phyloP scores from a whole-genome alignment of 2,797 vertebrate genomes.

The Orientallactaga sibirica region DNA sequence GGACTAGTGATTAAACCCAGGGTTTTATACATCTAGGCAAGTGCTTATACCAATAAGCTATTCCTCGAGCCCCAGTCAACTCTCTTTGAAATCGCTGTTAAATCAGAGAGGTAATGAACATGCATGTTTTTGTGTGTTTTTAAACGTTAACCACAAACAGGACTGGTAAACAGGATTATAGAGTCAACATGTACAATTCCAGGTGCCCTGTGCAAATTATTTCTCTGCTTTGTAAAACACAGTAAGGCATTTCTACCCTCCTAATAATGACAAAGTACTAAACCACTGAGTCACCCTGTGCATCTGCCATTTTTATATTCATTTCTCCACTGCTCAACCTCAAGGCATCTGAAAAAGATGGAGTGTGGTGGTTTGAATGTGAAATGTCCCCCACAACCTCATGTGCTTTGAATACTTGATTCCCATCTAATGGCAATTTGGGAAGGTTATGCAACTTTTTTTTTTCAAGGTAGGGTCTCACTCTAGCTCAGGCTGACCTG shows the following conservation, averaged over 20 bases:
- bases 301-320: neutral
- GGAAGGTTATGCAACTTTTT: no score
- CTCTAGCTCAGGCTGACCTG: no score
- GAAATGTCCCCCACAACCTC: no score
- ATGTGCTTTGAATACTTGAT: no score
- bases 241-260: no score
- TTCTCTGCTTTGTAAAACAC: neutral
- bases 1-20: neutral
- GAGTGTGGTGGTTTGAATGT: no score
- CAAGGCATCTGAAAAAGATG: neutral
- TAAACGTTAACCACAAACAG: neutral
- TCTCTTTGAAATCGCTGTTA: neutral
- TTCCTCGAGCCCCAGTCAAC: neutral
- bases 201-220: neutral
- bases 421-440: no score
- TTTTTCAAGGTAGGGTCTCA: no score
- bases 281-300: neutral
- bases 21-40: neutral
- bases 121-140: neutral
- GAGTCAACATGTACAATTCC: neutral
- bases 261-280: neutral
- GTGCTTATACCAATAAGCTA: neutral
- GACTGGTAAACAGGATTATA: rapidly evolving
- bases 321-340: neutral
- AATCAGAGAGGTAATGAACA: neutral